Percentiles rank a stretch among this genome's conserved stretches.
Conservation (phyloP, 2,888 invertebrate genomes). For the Apotomis betuletana region DNA sequence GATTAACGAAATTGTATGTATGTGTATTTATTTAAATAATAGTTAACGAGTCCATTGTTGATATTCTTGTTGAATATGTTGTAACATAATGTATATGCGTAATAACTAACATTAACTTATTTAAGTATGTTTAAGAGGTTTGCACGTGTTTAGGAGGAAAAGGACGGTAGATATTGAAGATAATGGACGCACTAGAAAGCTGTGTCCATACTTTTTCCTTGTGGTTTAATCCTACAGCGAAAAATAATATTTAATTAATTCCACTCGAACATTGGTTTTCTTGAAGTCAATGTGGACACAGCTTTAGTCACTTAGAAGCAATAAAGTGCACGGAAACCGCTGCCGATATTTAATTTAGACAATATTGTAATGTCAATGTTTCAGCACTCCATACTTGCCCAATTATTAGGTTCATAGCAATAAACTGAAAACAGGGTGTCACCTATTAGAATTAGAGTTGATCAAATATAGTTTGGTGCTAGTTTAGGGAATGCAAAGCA, state of each 20-base stretch:
- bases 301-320: constrained; percentile 28
- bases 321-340: constrained; percentile 19
- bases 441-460: no score
- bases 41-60: constrained; percentile 81
- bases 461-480: no score
- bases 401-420: no score
- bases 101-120: constrained; percentile 53
- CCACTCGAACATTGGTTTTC: not conserved
- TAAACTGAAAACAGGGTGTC: no score
- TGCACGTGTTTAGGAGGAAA: constrained; percentile 28
- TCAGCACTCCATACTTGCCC: no score
- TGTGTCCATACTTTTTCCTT: constrained; percentile 13
- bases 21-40: constrained; percentile 69
- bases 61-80: constrained; percentile 83
- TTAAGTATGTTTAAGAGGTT: constrained; percentile 42
- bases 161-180: constrained; percentile 29
- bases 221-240: no score
- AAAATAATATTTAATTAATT: not conserved
- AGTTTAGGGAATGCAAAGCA: no score
- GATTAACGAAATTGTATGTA: constrained; percentile 43
- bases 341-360: constrained; percentile 17
- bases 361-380: not conserved
- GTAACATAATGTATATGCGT: constrained; percentile 69
- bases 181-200: constrained; percentile 25
- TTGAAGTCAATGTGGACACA: constrained; percentile 18